phyloP scores from a whole-genome alignment of 2,888 invertebrate species.

The Anthophora plumipes region DNA sequence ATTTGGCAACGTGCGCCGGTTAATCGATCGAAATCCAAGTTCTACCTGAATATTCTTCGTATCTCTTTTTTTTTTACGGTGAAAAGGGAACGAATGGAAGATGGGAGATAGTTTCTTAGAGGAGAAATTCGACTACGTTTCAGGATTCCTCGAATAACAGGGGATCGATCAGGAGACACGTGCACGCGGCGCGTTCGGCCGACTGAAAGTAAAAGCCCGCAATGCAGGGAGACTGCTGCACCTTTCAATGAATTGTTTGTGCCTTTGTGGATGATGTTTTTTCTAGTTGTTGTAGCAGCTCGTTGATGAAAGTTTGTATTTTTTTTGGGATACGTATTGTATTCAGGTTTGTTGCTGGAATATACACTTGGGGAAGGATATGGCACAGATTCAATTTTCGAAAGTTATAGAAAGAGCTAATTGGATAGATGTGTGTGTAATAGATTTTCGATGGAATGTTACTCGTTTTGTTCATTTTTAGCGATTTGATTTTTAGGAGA shows the following conservation, averaged over 20 bases:
- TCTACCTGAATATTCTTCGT: no score
- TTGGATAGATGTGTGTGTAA: no score
- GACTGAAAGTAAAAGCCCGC: slow-evolving; percentile 65
- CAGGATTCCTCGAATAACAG: slow-evolving; percentile 45
- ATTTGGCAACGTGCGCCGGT: slow-evolving; percentile 14
- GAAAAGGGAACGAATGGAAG: background rate
- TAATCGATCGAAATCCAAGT: slow-evolving; percentile 51
- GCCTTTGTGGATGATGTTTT: background rate
- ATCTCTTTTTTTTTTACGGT: background rate
- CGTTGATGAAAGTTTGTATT: background rate
- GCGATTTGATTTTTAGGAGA: no score
- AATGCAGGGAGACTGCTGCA: slow-evolving; percentile 57
- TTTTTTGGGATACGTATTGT: no score
- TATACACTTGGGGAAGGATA: no score
- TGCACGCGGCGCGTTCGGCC: slow-evolving; percentile 53
- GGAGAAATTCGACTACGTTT: slow-evolving; percentile 24
- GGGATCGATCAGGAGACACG: slow-evolving; percentile 55
- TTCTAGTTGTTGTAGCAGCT: no score
- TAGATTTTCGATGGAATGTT: no score
- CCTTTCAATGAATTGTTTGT: slow-evolving; percentile 26
- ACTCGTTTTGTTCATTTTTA: no score
- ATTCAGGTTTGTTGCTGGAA: no score
- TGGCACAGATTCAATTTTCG: no score
- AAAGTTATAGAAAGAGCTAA: no score
- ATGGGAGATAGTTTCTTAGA: background rate